These are phyloP conservation scores for Ridgeia piscesae DNA, from an alignment of 1,140 invertebrate species.

Conservation along the genomic window DNA sequence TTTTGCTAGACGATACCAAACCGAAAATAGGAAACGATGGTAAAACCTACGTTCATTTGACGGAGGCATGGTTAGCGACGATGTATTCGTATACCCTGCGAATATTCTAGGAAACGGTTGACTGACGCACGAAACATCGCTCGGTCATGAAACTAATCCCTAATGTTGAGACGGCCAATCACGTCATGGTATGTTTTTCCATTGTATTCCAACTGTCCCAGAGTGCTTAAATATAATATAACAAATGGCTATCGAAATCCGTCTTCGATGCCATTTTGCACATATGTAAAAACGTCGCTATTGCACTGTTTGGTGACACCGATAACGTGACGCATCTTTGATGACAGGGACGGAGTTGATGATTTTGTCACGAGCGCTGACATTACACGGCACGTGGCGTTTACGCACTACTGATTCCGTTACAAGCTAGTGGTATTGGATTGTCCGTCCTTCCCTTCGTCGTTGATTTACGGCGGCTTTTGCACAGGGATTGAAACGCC, in stretches of 20 bases:
- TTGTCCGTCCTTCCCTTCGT: not conserved
- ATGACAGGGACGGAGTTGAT: not conserved
- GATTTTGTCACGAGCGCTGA: not conserved
- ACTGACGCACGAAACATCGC: not conserved
- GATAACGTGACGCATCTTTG: not conserved
- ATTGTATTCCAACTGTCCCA: not conserved
- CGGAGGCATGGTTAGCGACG: no score
- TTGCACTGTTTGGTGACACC: not conserved
- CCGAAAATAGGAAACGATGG: no score
- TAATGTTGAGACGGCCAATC: no score
- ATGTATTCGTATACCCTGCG: not conserved
- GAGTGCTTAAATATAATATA: not conserved
- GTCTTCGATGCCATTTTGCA: no score
- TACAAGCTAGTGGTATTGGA: not conserved
- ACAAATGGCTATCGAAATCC: not conserved
- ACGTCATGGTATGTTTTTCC: no score
- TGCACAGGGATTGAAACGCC: not conserved
- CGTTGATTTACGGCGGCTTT: not conserved
- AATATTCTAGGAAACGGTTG: not conserved
- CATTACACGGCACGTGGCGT: not conserved
- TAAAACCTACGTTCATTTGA: no score
- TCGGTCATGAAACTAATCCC: no score
- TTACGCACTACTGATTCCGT: not conserved
- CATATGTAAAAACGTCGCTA: not conserved
- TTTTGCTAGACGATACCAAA: no score